Conservation (phyloP, 2,113 vertebrate genomes). For the Nibea albiflora region DNA sequence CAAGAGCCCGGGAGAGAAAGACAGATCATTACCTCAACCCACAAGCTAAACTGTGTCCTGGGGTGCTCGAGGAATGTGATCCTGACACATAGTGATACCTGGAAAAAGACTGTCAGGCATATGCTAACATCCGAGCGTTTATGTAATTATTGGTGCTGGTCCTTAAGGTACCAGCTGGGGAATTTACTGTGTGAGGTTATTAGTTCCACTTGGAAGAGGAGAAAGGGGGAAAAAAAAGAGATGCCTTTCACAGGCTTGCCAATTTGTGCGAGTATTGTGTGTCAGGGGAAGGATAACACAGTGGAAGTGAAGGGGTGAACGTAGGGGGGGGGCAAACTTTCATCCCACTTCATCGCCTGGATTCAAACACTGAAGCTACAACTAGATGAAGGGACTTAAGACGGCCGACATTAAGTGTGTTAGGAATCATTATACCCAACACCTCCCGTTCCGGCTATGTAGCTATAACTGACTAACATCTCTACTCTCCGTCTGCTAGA, state of each 20-base stretch:
- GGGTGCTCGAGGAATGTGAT: conserved; percentile 43
- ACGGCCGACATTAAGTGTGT: conserved; percentile 1
- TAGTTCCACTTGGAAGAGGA: conserved; percentile 70
- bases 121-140: conserved; percentile 60
- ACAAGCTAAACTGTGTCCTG: conserved; percentile 31
- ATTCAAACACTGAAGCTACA: conserved; percentile 38
- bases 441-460: background rate
- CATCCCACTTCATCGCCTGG: conserved; percentile 18
- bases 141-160: conserved; percentile 71
- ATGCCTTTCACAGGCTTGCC: conserved; percentile 49
- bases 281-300: conserved; percentile 43
- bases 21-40: conserved; percentile 45
- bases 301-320: background rate
- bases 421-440: background rate
- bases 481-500: background rate
- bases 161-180: conserved; percentile 66
- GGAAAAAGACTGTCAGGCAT: conserved; percentile 55
- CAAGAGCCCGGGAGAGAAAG: conserved; percentile 35
- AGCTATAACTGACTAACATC: background rate
- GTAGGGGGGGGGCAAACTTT: background rate
- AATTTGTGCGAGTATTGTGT: conserved; percentile 48
- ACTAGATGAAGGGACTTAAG: background rate
- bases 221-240: conserved; percentile 5
- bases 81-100: conserved; percentile 57
- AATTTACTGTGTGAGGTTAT: conserved; percentile 69